Base-by-base conservation (phyloP, 1,140 invertebrate genomes). In the Trigoniulus corallinus region DNA sequence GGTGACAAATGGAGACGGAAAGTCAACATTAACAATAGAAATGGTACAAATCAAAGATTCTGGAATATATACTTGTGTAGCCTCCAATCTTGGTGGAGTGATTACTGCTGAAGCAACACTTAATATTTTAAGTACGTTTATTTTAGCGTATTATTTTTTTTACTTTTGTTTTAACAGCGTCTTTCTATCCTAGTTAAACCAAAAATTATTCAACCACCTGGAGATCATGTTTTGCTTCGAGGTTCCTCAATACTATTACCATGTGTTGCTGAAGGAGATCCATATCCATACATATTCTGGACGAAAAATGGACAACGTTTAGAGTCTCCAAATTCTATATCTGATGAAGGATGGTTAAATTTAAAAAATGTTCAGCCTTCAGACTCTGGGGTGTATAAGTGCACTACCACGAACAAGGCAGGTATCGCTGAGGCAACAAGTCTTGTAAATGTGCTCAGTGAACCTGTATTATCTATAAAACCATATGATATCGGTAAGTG, bases 361-460 rank as follows among this genome's bases (percentile, higher is more conserved):
- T 51, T 48, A 44, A 55, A 23, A 29, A 48, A 10, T 7, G 7
- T 27, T 4, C 27, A 49, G 47, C 12, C 3, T 54, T 62, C 60
- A 4, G 65, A 69, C 59, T 62, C 62, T 21, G 67, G 66, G 26
- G 56, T 61, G 42, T 69, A 69, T 53, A 66, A 65, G 45, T 69
- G 67, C 58, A 61, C 66, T 4, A 65, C 65, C 15, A 60, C 62
- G 20, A 69, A 69, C 56, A 63, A 66, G 55, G 27, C 26, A 49
- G 47, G 47, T 20, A 25, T 21, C 39, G 47, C 47, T 49, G 29
- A 41, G 39, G 46, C 7, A 7, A 10, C 7, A 7, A 24, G 7
- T 4, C 10, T 13, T 10, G 20, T 47, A 10, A 47, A n/a, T 23
- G 54, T 66, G 1, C 54, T 56, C 53, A 58, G 18, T n/a, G 7